Conservation (phyloP, 2,888 invertebrate genomes). For the Drosophila cognata region DNA sequence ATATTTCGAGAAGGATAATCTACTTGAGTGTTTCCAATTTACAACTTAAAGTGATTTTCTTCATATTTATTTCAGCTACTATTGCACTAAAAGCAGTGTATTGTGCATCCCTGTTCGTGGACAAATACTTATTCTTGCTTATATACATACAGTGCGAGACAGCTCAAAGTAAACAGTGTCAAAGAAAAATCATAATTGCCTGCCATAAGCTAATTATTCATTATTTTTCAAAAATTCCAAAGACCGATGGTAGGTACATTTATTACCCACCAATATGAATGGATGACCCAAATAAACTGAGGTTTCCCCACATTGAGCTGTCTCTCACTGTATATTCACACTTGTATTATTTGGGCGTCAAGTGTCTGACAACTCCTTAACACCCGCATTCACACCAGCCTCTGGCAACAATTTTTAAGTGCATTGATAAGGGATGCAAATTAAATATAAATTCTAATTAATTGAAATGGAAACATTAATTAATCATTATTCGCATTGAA, state of each 20-base stretch:
- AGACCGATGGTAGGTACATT: too few species aligned
- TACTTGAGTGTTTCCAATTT: neutral
- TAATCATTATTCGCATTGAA: neutral
- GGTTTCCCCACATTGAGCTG: too few species aligned
- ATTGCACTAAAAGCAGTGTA: neutral
- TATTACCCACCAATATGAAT: too few species aligned
- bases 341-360: conserved; percentile 28
- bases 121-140: neutral
- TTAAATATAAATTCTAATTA: neutral
- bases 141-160: neutral
- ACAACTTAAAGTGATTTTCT: neutral
- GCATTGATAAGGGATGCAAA: conserved; percentile 43
- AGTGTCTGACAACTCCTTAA: conserved; percentile 63
- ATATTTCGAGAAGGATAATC: neutral
- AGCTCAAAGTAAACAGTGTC: too few species aligned
- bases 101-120: neutral
- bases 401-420: conserved; percentile 57
- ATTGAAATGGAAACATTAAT: neutral
- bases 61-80: neutral
- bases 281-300: too few species aligned
- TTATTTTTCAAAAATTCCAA: too few species aligned
- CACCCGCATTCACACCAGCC: conserved; percentile 50
- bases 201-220: too few species aligned
- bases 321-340: too few species aligned
- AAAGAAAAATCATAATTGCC: too few species aligned